These are phyloP conservation scores for Yasuhikotakia modesta DNA, from an alignment of 2,797 vertebrate species.

Conservation along the genomic window DNA sequence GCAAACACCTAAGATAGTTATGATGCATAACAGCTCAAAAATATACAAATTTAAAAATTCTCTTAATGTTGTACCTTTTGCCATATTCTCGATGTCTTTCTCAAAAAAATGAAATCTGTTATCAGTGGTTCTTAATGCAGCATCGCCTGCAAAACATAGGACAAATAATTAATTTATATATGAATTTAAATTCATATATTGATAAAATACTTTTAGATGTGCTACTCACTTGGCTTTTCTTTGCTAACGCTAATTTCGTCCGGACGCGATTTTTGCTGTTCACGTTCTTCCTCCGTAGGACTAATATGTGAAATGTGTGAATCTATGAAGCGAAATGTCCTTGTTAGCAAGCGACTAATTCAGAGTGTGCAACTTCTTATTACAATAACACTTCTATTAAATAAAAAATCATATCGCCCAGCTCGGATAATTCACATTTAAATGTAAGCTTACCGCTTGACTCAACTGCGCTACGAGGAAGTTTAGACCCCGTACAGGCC, in stretches of 20 bases:
- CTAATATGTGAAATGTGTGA: slow-evolving; percentile 81
- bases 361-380: background rate
- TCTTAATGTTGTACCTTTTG: slow-evolving; percentile 82
- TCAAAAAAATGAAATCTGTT: slow-evolving; percentile 80
- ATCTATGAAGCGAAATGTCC: slow-evolving; percentile 68
- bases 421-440: background rate
- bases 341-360: slow-evolving; percentile 46
- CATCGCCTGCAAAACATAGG: slow-evolving; percentile 78
- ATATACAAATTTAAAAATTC: background rate
- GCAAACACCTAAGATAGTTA: background rate
- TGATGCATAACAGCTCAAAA: background rate
- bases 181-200: background rate
- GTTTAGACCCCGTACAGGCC: slow-evolving; percentile 73
- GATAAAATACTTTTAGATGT: slow-evolving; percentile 37
- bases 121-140: slow-evolving; percentile 82
- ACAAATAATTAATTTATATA: slow-evolving; percentile 4
- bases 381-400: background rate
- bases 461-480: slow-evolving; percentile 76
- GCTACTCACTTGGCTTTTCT: slow-evolving; percentile 80
- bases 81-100: slow-evolving; percentile 92
- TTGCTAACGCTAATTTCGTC: slow-evolving; percentile 81
- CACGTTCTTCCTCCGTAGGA: slow-evolving; percentile 77
- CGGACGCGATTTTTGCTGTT: slow-evolving; percentile 80
- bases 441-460: slow-evolving; percentile 74
- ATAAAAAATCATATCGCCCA: background rate